A percentile compares a stretch with the other conserved stretches of the same genome.
Conservation (phyloP, 1,140 invertebrate genomes). For the Bombus ignitus region DNA sequence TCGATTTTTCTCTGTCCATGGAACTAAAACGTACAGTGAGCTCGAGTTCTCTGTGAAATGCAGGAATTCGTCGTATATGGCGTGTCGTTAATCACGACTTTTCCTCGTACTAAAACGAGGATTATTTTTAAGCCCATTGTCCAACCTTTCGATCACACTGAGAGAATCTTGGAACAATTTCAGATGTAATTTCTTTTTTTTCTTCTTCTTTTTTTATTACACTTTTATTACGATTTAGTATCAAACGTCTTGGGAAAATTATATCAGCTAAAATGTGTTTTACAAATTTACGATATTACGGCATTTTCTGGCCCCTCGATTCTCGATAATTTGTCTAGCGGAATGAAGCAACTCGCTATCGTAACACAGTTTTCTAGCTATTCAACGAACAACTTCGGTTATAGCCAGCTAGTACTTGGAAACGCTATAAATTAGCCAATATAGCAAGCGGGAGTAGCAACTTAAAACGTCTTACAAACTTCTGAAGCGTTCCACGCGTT, state of each 20-base stretch:
- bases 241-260: too few relatives aligned
- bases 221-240: too few relatives aligned
- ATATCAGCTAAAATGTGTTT: too few relatives aligned
- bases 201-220: too few relatives aligned
- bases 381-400: neutral
- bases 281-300: too few relatives aligned
- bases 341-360: neutral
- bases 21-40: neutral
- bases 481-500: neutral
- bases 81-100: neutral
- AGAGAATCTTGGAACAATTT: neutral
- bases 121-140: neutral
- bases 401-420: neutral
- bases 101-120: neutral
- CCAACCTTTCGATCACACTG: neutral
- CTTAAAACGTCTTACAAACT: conserved; percentile 17
- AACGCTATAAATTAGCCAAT: conserved; percentile 26
- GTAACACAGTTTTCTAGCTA: neutral
- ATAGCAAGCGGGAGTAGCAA: conserved; percentile 1
- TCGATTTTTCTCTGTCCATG: neutral
- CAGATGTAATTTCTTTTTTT: too few relatives aligned
- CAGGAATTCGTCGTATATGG: neutral
- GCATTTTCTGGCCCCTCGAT: too few relatives aligned
- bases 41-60: neutral
- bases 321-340: neutral